phyloP scores from a whole-genome alignment of 2,797 vertebrate species.

The Micropoecilia bifurca region DNA sequence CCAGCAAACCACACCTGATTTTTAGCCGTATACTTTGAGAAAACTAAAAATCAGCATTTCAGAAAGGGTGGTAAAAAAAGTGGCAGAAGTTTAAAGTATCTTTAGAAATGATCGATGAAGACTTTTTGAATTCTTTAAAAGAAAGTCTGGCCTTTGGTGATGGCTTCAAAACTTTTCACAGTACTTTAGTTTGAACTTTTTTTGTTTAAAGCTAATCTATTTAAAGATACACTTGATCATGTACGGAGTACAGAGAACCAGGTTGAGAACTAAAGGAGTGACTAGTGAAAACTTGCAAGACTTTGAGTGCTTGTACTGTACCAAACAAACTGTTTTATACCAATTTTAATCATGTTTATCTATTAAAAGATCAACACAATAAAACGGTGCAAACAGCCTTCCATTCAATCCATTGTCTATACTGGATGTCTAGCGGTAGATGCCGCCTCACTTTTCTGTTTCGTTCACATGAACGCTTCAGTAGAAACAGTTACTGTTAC shows the following conservation, averaged over 20 bases:
- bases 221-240: neutral
- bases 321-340: neutral
- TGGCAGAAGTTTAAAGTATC: neutral
- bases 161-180: neutral
- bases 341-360: neutral
- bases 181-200: neutral
- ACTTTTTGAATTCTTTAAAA: neutral
- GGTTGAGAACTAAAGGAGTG: neutral
- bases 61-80: neutral
- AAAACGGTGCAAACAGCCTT: neutral
- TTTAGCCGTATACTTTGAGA: neutral
- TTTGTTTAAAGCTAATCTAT: neutral
- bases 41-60: neutral
- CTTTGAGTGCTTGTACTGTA: neutral
- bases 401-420: neutral
- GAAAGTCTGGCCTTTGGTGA: neutral
- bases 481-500: neutral
- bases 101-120: neutral
- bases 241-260: neutral
- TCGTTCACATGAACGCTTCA: neutral
- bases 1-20: slow-evolving; percentile 2
- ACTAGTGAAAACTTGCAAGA: neutral
- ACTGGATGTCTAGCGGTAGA: neutral
- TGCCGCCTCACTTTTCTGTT: neutral
- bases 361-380: neutral